Percentiles rank a stretch among this genome's conserved stretches.
These are phyloP conservation scores for Ceyx cyanopectus DNA, from an alignment of 2,113 vertebrate genomes.

Conservation along the genomic window DNA sequence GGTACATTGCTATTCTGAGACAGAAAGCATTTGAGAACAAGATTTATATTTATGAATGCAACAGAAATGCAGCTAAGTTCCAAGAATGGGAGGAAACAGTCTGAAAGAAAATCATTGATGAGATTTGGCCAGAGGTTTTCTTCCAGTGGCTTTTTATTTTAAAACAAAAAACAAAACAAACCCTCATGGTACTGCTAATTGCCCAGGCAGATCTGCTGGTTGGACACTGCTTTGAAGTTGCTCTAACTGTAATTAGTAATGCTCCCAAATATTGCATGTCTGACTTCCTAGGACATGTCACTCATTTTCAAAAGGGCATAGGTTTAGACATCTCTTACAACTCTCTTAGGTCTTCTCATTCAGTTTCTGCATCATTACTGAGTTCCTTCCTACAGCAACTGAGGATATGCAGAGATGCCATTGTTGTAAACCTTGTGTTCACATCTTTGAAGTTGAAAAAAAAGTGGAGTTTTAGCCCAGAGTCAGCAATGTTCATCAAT, in stretches of 20 bases:
- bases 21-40: not conserved
- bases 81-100: not conserved
- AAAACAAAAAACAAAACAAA: not conserved
- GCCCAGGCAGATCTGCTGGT: not conserved
- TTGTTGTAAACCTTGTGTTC: not conserved
- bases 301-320: not conserved
- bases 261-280: not conserved
- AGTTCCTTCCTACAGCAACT: not conserved
- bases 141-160: not conserved
- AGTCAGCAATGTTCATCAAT: not conserved
- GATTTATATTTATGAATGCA: constrained; percentile 29
- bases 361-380: not conserved
- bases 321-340: not conserved
- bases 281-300: not conserved
- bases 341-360: not conserved
- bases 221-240: not conserved
- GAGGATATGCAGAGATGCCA: not conserved
- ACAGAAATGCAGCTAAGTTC: not conserved
- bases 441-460: not conserved
- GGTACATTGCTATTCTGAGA: not conserved
- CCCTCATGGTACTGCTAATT: not conserved
- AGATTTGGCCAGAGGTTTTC: constrained; percentile 13
- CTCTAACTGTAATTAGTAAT: not conserved
- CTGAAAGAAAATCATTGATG: not conserved
- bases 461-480: not conserved